Percentiles rank a stretch among this genome's conserved stretches.
Evolutionary conservation across 2,113 vertebrate genomes (phyloP).

Genomic region (Labeo rohita): DNA sequence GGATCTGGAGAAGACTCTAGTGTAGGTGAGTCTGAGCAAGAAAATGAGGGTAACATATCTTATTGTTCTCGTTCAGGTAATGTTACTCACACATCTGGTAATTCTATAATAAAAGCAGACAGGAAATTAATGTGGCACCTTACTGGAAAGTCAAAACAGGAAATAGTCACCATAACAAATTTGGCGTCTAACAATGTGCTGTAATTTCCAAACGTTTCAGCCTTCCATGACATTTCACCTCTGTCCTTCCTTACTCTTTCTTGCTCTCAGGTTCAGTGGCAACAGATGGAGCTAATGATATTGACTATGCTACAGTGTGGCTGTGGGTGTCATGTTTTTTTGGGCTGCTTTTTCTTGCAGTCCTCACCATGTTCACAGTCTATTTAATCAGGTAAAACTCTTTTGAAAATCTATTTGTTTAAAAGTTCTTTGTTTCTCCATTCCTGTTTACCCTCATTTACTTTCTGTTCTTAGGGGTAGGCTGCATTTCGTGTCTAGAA

Average conservation of each 20-base stretch:
- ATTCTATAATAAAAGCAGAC: background rate
- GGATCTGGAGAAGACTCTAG: background rate
- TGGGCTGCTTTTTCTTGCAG: conserved; percentile 53
- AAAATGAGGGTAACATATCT: background rate
- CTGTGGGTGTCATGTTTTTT: conserved; percentile 60
- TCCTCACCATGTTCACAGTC: conserved; percentile 47
- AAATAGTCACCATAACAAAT: background rate
- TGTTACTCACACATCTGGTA: conserved; percentile 12
- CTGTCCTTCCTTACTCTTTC: background rate
- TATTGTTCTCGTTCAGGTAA: conserved; percentile 3
- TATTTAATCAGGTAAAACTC: conserved; percentile 66
- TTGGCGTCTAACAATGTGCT: conserved; percentile 5
- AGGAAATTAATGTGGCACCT: background rate
- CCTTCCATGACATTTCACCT: conserved; percentile 12
- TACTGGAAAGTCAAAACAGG: conserved; percentile 12
- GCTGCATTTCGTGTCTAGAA: conserved; percentile 59
- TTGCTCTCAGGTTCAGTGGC: conserved; percentile 24
- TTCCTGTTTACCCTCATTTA: background rate
- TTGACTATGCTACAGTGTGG: background rate
- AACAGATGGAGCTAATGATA: background rate
- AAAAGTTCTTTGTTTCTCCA: background rate
- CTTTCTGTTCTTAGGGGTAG: conserved; percentile 59
- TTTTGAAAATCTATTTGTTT: background rate
- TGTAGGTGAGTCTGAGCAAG: conserved; percentile 38
- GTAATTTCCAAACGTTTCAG: conserved; percentile 17